phyloP scores from a whole-genome alignment of 2,113 vertebrate genomes.

The Pimephales promelas region DNA sequence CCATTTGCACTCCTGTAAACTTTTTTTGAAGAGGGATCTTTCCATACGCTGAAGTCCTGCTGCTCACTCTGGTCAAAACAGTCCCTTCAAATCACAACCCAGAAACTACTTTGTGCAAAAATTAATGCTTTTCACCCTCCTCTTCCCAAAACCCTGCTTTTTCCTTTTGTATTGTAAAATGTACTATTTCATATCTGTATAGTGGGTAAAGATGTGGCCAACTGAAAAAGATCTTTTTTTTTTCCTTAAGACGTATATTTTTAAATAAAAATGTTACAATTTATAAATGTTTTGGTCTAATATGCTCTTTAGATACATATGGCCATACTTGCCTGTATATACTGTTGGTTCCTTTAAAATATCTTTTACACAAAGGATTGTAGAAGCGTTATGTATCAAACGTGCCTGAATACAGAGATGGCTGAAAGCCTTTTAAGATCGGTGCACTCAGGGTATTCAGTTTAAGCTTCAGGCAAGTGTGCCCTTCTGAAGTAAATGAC shows the following conservation, averaged over 20 bases:
- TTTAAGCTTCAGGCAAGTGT: slow-evolving; percentile 18
- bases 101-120: slow-evolving; percentile 71
- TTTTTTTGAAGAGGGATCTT: slow-evolving; percentile 48
- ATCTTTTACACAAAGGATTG: neutral
- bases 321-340: neutral
- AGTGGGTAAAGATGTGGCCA: slow-evolving; percentile 81
- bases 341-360: neutral
- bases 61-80: slow-evolving; percentile 64
- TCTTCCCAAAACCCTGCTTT: slow-evolving; percentile 47
- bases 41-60: slow-evolving; percentile 65
- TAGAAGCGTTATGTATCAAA: neutral
- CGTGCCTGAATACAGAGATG: slow-evolving; percentile 11
- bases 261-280: slow-evolving; percentile 81
- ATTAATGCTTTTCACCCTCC: slow-evolving; percentile 73
- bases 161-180: slow-evolving; percentile 81
- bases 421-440: slow-evolving; percentile 31
- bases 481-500: slow-evolving; percentile 2
- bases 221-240: slow-evolving; percentile 66
- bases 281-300: slow-evolving; percentile 61
- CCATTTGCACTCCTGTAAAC: slow-evolving; percentile 78
- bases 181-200: slow-evolving; percentile 83
- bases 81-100: slow-evolving; percentile 57
- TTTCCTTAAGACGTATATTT: slow-evolving; percentile 80
- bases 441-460: slow-evolving; percentile 7
- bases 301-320: slow-evolving; percentile 51